Evolutionary conservation across 2,113 vertebrate species (phyloP).

Genomic region (cat (Felis catus)): F.catus_Fca126_mat1.0 CM031419.1:46441501-46442000

Average conservation of each 20-base stretch:
- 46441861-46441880: too few relatives aligned
- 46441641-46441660: neutral
- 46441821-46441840: too few relatives aligned
- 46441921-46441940: too few relatives aligned
- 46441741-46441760: neutral
- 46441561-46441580: neutral
- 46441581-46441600: neutral
- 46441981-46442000: neutral
- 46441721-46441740: neutral
- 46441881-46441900: too few relatives aligned
- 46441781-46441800: neutral
- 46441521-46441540: neutral
- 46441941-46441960: too few relatives aligned
- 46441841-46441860: too few relatives aligned
- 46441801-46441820: too few relatives aligned
- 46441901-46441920: too few relatives aligned
- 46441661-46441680: neutral
- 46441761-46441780: neutral
- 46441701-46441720: neutral
- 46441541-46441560: too few relatives aligned
- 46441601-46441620: neutral
- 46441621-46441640: neutral
- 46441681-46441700: neutral
- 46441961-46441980: neutral
- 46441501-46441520: neutral